A percentile compares a stretch with the other conserved stretches of the same genome.
These are phyloP conservation scores for Malacosoma neustria DNA, from an alignment of 2,888 invertebrate species.

Conservation along the genomic window DNA sequence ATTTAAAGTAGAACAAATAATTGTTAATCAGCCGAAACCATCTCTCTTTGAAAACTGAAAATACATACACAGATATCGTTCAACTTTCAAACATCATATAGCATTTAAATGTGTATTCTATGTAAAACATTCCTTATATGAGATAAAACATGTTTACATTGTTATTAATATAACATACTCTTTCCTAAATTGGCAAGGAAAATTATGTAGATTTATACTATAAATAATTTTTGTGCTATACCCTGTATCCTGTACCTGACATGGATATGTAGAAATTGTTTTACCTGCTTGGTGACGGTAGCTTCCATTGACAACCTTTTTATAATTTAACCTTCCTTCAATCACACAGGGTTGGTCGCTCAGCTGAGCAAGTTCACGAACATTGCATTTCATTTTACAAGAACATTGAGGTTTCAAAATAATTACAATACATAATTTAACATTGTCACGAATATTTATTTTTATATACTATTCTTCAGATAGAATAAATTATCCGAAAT, in stretches of 20 bases:
- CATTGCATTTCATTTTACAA: conserved; percentile 81
- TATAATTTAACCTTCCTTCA: conserved; percentile 83
- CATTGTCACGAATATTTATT: background rate
- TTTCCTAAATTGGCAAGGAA: no score
- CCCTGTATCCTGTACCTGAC: no score
- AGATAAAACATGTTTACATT: no score
- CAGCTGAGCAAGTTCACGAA: conserved; percentile 78
- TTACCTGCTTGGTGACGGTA: conserved; percentile 67
- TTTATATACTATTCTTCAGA: no score
- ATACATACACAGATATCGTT: no score
- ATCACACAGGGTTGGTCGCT: conserved; percentile 77
- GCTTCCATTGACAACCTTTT: conserved; percentile 73
- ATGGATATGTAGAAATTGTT: no score
- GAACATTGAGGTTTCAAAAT: background rate
- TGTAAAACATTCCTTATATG: no score
- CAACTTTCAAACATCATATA: no score
- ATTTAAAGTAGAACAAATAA: conserved; percentile 84
- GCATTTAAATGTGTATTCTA: no score
- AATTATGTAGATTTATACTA: background rate
- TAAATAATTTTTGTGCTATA: background rate
- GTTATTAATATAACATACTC: no score
- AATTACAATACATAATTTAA: conserved; percentile 3
- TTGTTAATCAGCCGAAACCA: conserved; percentile 85
- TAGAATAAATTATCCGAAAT: no score
- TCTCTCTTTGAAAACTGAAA: conserved; percentile 83